Percentiles rank a stretch among this genome's conserved stretches.
These are phyloP conservation scores for Polylopha cassiicola DNA, from an alignment of 2,888 invertebrate genomes.

Conservation along the genomic window DNA sequence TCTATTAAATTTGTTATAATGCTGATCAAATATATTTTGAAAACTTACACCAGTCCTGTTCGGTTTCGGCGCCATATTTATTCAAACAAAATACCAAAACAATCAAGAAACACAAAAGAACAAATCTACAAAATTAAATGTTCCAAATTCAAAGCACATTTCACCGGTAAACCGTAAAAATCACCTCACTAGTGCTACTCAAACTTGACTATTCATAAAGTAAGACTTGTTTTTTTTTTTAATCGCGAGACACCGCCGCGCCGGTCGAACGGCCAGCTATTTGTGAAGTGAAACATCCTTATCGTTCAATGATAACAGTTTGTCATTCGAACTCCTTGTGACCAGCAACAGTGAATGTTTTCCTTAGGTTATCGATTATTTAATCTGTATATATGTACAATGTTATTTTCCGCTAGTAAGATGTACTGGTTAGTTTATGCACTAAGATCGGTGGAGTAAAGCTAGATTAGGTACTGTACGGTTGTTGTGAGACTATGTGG, in stretches of 20 bases:
- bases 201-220: too few relatives aligned
- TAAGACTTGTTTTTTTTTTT: not conserved
- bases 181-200: too few relatives aligned
- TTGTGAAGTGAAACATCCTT: constrained; percentile 55
- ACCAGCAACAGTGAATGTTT: constrained; percentile 20
- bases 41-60: constrained; percentile 42
- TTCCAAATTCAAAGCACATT: constrained; percentile 3
- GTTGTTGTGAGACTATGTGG: too few relatives aligned
- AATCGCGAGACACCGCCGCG: constrained; percentile 39
- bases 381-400: constrained; percentile 9
- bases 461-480: too few relatives aligned
- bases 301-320: constrained; percentile 65
- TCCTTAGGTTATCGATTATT: constrained; percentile 15
- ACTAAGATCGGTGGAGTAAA: too few relatives aligned
- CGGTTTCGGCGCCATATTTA: constrained; percentile 53
- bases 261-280: constrained; percentile 43
- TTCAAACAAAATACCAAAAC: constrained; percentile 27
- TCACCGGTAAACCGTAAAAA: constrained; percentile 11
- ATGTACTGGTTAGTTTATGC: too few relatives aligned
- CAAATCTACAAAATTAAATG: constrained; percentile 32
- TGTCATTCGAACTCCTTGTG: constrained; percentile 55
- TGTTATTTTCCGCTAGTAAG: too few relatives aligned
- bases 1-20: too few relatives aligned
- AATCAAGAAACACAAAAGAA: constrained; percentile 58
- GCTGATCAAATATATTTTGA: too few relatives aligned